A percentile compares a stretch with the other conserved stretches of the same genome.
phyloP scores from a whole-genome alignment of 2,797 vertebrate species.

The Percopsis omiscomaycus region DNA sequence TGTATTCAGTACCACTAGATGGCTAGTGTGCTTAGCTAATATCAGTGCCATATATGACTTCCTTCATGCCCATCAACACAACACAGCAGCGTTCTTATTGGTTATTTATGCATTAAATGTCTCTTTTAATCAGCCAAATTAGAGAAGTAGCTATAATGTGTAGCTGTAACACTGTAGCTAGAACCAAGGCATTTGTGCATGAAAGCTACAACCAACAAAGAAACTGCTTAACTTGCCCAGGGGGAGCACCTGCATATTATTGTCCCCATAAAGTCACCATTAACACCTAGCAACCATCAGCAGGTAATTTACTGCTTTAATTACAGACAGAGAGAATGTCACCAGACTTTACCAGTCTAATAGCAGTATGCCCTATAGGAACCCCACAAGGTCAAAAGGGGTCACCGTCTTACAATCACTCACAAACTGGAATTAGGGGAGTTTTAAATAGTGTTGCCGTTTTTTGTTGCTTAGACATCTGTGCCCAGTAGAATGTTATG shows the following conservation, averaged over 20 bases:
- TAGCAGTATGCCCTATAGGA: conserved; percentile 60
- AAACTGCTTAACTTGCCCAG: conserved; percentile 12
- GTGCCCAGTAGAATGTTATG: not conserved
- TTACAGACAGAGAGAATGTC: conserved; percentile 71
- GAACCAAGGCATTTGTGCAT: not conserved
- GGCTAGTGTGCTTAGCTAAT: too few species aligned
- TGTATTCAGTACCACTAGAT: too few species aligned
- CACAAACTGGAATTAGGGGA: conserved; percentile 34
- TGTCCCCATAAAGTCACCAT: conserved; percentile 60
- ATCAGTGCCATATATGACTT: too few species aligned
- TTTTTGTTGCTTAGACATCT: not conserved
- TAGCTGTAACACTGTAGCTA: not conserved
- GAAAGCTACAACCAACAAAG: conserved; percentile 12
- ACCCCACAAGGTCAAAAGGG: conserved; percentile 50
- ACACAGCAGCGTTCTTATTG: too few species aligned
- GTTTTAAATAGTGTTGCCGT: not conserved
- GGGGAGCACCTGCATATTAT: conserved; percentile 62
- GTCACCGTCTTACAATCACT: conserved; percentile 64
- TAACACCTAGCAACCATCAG: conserved; percentile 67
- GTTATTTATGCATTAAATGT: too few species aligned
- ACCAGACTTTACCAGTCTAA: conserved; percentile 58
- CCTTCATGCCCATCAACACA: too few species aligned
- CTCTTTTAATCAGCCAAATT: too few species aligned
- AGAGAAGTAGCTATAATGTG: too few species aligned
- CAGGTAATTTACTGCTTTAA: conserved; percentile 76